These are phyloP conservation scores for Sorex maritimensis DNA, from an alignment of 2,797 vertebrate species.

Conservation along the genomic window DNA sequence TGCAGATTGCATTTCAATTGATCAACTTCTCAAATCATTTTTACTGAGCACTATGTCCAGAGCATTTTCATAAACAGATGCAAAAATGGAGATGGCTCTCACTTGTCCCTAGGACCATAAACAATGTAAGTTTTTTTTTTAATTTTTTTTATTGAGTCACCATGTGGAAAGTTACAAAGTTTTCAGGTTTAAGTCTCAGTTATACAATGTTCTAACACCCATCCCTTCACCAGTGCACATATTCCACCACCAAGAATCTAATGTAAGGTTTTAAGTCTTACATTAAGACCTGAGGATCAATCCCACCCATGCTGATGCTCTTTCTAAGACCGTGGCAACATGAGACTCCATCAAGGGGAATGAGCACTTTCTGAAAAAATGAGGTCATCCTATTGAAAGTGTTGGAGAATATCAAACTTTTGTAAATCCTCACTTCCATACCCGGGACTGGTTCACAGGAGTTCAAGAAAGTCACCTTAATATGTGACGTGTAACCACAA, in stretches of 20 bases:
- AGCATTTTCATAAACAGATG: not conserved
- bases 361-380: no score
- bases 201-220: no score
- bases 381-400: not conserved
- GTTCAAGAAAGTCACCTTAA: not conserved
- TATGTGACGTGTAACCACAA: not conserved
- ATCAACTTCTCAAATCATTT: slow-evolving; percentile 7
- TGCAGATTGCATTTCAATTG: not conserved
- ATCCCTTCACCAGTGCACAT: no score
- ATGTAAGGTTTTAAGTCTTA: not conserved
- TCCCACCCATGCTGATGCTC: not conserved
- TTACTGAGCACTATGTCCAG: not conserved
- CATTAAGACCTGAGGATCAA: not conserved
- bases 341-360: not conserved
- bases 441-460: not conserved
- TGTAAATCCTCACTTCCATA: not conserved
- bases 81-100: not conserved
- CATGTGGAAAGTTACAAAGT: no score
- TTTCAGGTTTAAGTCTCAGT: no score
- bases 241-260: no score
- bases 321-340: not conserved
- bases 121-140: not conserved
- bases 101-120: not conserved
- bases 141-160: no score
- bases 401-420: not conserved